A percentile compares a stretch with the other conserved stretches of the same genome.
These are phyloP conservation scores for Anodontia alba DNA, from an alignment of 2,888 invertebrate species.

Conservation along the genomic window DNA sequence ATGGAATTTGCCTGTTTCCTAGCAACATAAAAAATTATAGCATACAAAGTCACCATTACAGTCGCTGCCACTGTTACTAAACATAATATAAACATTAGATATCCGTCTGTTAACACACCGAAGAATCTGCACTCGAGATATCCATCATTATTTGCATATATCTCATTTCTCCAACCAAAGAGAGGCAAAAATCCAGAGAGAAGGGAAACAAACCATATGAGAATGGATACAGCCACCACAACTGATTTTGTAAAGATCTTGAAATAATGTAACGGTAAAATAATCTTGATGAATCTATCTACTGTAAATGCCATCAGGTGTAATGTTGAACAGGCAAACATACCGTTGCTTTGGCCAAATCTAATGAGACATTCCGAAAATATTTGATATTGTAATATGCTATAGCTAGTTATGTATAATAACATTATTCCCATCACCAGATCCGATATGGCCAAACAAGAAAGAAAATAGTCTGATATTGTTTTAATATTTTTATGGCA, in stretches of 20 bases:
- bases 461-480: slow-evolving; percentile 59
- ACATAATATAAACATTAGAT: slow-evolving; percentile 47
- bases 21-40: slow-evolving; percentile 59
- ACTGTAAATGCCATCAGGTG: slow-evolving; percentile 61
- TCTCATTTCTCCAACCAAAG: slow-evolving; percentile 55
- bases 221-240: slow-evolving; percentile 43
- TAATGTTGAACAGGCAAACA: slow-evolving; percentile 59
- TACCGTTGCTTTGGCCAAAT: slow-evolving; percentile 56
- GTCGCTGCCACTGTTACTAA: slow-evolving; percentile 44
- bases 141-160: slow-evolving; percentile 17
- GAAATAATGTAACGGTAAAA: slow-evolving; percentile 58
- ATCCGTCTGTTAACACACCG: slow-evolving; percentile 53
- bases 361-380: slow-evolving; percentile 64
- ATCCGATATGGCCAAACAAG: slow-evolving; percentile 68
- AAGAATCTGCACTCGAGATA: slow-evolving; percentile 61
- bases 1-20: slow-evolving; percentile 54
- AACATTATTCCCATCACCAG: slow-evolving; percentile 65
- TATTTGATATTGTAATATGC: slow-evolving; percentile 67
- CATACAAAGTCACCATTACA: slow-evolving; percentile 53
- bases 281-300: slow-evolving; percentile 69
- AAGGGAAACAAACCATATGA: slow-evolving; percentile 56
- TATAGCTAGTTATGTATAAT: slow-evolving; percentile 65
- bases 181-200: slow-evolving; percentile 62
- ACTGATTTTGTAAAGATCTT: slow-evolving; percentile 47
- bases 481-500: slow-evolving; percentile 26